Evolutionary conservation across 2,797 vertebrate genomes (phyloP).

Genomic region (Epinephelus awoara): DNA sequence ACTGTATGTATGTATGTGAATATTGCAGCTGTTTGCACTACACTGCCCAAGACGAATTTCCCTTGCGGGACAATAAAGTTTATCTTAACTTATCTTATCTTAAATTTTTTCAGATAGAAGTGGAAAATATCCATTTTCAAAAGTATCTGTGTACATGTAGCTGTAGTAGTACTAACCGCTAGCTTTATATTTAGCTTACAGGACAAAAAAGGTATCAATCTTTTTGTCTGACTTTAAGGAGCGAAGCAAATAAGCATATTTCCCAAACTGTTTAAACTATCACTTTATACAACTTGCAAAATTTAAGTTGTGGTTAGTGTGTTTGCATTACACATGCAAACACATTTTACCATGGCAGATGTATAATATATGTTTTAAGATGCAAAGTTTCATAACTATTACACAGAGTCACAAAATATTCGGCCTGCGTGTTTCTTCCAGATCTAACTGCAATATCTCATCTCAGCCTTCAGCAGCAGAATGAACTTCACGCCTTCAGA

Average conservation of each 20-base stretch:
- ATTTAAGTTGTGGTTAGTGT: not conserved
- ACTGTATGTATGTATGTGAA: no score
- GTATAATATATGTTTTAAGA: not conserved
- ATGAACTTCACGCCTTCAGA: constrained; percentile 18
- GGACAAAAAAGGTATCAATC: no score
- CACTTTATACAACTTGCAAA: not conserved
- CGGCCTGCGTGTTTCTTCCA: not conserved
- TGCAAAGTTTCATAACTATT: not conserved
- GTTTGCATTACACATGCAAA: not conserved
- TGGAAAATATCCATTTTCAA: no score
- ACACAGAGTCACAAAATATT: not conserved
- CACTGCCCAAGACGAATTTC: no score
- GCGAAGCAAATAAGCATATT: not conserved
- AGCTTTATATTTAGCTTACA: not conserved
- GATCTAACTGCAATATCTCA: not conserved
- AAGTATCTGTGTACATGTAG: no score
- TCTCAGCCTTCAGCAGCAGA: not conserved
- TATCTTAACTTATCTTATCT: no score
- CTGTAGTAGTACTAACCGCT: not conserved
- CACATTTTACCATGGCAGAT: not conserved
- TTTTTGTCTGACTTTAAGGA: not conserved
- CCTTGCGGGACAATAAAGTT: no score
- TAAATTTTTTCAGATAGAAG: no score
- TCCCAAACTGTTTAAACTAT: not conserved
- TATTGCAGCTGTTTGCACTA: no score